phyloP scores from a whole-genome alignment of 1,140 invertebrate genomes.

The Trachelipus rathkii region DNA sequence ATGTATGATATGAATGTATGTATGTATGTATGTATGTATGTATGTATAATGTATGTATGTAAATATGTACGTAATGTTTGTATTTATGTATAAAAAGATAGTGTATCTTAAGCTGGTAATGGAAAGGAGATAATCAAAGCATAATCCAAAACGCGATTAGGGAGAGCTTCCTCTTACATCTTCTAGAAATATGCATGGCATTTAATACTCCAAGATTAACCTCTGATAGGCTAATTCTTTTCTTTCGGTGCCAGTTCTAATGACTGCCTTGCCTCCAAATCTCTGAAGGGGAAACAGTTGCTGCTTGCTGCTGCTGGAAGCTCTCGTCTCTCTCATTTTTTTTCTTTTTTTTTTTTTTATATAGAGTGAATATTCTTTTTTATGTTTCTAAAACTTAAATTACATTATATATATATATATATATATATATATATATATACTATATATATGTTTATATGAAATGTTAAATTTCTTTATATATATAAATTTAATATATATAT shows the following conservation, averaged over 20 bases:
- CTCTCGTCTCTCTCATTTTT: too few species aligned
- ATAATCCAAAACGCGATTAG: slow-evolving; percentile 1
- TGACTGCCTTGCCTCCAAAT: not conserved
- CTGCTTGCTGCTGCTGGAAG: not conserved
- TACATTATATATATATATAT: too few species aligned
- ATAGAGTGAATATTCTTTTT: too few species aligned
- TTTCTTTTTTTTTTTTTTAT: too few species aligned
- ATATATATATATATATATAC: not conserved
- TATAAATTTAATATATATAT: slow-evolving; percentile 16
- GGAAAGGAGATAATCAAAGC: not conserved
- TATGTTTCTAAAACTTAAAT: too few species aligned
- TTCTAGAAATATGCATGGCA: slow-evolving; percentile 7
- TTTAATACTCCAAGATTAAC: not conserved
- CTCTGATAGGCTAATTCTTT: slow-evolving; percentile 1
- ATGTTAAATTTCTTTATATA: not conserved
- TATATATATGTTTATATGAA: slow-evolving; percentile 13
- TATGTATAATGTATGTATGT: too few species aligned
- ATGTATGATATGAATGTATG: too few species aligned
- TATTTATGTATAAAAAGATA: too few species aligned
- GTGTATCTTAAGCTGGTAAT: slow-evolving; percentile 2
- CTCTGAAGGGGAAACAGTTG: not conserved
- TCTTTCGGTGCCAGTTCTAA: not conserved
- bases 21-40: too few species aligned
- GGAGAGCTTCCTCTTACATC: not conserved
- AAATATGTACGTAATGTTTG: too few species aligned